A percentile compares a stretch with the other conserved stretches of the same genome.
phyloP scores from a whole-genome alignment of 1,140 invertebrate genomes.

The Holotrichia oblita region DNA sequence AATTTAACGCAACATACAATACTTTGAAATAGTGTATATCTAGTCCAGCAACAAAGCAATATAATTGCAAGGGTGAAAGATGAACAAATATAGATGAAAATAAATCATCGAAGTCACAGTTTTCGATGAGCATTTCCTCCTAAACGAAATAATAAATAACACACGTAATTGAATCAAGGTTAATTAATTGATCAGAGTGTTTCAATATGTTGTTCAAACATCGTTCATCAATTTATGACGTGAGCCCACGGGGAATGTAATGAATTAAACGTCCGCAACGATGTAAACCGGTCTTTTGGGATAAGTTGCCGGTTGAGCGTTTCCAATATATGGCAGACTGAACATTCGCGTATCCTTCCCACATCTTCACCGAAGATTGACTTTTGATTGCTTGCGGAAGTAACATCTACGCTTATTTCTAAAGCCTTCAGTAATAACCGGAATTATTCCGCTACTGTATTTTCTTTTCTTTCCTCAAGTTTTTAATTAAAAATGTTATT shows the following conservation, averaged over 20 bases:
- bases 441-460: background rate
- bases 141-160: background rate
- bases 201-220: constrained; percentile 8
- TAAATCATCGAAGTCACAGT: background rate
- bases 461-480: background rate
- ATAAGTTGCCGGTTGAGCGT: background rate
- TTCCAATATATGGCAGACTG: background rate
- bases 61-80: background rate
- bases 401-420: background rate
- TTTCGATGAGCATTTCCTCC: background rate
- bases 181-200: constrained; percentile 9
- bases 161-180: background rate
- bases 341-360: background rate
- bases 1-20: too few species aligned
- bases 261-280: background rate
- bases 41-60: too few species aligned
- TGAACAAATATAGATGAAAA: background rate
- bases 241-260: background rate
- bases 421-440: background rate
- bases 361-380: background rate
- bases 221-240: constrained; percentile 3
- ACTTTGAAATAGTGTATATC: too few species aligned
- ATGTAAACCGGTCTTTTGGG: background rate
- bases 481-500: too few species aligned
- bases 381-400: background rate